Evolutionary conservation across 2,797 vertebrate genomes (phyloP), one percentile per base, ranked within the genome.

Genomic region (Clamator glandarius): DNA sequence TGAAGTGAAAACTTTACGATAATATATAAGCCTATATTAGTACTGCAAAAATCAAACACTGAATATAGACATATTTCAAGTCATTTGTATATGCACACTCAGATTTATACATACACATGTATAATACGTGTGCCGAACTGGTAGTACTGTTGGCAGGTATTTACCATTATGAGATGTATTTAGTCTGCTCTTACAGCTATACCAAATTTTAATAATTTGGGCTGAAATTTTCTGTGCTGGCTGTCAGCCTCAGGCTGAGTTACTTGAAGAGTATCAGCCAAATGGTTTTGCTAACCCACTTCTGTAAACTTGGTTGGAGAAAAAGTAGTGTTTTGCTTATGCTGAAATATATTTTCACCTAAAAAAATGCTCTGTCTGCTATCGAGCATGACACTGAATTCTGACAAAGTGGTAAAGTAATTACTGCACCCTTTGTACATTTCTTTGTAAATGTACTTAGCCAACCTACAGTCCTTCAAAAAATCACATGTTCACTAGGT

Each of bases 281-380:
- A 95, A 87, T 90, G 21, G 70, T 57, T 95, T 86, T 92, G 26
- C 57, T 92, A 85, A 74, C 23, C 54, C 54, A 67, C 92, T 95
- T 95, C 63, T 50, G 36, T 82, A 89, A 94, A 90, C 33, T 76
- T 87, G 81, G 67, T 84, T 84, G 50, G 36, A 80, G 61, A 70
- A 94, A 91, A 89, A 73, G 36, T 79, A 15, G 20, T 84, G 10
- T 33, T 95, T 79, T 90, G 33, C 44, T 91, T 89, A 69, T 51
- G 59, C 26, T 76, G 36, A 81, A 92, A 84, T 42, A 62, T 46
- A 80, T 85, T 80, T 90, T 91, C 74, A 44, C 36, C n/a, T 21
- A 31, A 66, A 70, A 44, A 70, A 55, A 8, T 3, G 0, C n/a
- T 68, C 41, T 91, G 64, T 31, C 48, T 76, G 64, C 75, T 82